phyloP scores from a whole-genome alignment of 2,888 invertebrate genomes.

The Phyllotreta striolata region DNA sequence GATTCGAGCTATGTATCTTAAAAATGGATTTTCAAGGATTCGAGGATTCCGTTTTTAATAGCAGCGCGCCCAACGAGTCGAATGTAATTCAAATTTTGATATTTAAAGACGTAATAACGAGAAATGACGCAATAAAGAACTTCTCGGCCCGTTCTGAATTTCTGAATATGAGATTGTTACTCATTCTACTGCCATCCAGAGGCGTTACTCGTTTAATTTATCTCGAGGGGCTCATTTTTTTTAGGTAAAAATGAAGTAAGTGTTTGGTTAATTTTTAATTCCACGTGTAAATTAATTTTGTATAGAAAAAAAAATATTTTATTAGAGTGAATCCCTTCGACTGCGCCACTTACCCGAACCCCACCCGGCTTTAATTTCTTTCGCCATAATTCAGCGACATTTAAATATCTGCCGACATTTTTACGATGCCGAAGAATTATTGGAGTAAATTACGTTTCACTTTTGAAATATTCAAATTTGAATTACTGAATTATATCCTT shows the following conservation, averaged over 20 bases:
- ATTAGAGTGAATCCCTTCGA: conserved; percentile 9
- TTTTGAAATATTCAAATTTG: conserved; percentile 57
- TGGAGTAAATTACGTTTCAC: conserved; percentile 57
- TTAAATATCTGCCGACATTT: conserved; percentile 57
- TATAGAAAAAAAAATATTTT: no score
- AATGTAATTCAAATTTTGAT: conserved; percentile 52
- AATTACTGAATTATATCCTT: conserved; percentile 54
- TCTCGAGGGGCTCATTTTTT: no score
- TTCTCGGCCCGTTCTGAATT: conserved; percentile 32
- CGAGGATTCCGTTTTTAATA: conserved; percentile 6
- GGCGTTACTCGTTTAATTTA: no score
- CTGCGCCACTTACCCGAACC: conserved; percentile 32
- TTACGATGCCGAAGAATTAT: conserved; percentile 57
- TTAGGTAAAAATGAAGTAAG: no score
- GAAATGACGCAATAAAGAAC: conserved; percentile 56
- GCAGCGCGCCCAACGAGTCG: conserved; percentile 7
- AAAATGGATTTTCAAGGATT: conserved; percentile 13
- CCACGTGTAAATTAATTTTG: no score
- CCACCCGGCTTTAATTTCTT: conserved; percentile 57
- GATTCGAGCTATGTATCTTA: conserved; percentile 6
- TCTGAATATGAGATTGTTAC: conserved; percentile 47
- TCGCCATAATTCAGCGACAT: conserved; percentile 57
- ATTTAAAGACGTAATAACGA: conserved; percentile 57
- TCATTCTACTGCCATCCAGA: neutral
- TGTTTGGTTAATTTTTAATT: no score